These are phyloP conservation scores for Donacobius atricapilla DNA, from an alignment of 2,113 vertebrate genomes.

Conservation along the genomic window DNA sequence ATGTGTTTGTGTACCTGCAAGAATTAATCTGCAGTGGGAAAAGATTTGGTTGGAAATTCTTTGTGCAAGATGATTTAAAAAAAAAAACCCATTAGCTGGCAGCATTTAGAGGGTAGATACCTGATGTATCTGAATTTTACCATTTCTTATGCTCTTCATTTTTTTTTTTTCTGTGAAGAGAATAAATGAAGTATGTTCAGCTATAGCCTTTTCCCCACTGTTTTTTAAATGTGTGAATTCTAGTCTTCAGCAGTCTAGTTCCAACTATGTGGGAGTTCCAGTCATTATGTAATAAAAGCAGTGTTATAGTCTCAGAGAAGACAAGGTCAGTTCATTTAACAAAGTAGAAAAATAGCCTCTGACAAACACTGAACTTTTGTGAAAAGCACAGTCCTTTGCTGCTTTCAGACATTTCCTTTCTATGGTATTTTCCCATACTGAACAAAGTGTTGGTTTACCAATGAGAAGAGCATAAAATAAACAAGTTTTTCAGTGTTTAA, in stretches of 20 bases:
- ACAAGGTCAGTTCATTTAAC: neutral
- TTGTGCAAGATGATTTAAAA: neutral
- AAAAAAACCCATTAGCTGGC: neutral
- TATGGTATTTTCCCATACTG: neutral
- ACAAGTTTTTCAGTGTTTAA: neutral
- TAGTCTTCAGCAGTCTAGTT: neutral
- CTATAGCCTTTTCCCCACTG: fast-evolving
- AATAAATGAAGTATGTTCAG: neutral
- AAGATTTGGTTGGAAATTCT: neutral
- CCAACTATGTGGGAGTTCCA: neutral
- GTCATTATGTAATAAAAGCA: neutral
- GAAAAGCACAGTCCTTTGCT: neutral
- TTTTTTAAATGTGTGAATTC: neutral
- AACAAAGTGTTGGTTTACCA: neutral
- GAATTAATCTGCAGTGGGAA: neutral
- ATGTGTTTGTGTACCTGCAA: neutral
- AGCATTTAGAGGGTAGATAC: neutral
- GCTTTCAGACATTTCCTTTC: neutral
- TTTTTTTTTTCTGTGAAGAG: neutral
- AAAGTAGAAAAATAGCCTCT: neutral
- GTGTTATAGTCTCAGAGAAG: neutral
- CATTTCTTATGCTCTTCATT: neutral
- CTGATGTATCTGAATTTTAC: neutral
- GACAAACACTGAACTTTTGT: neutral
- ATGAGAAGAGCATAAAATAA: neutral